Base-by-base conservation (phyloP, 2,113 vertebrate species). In the Sapajus apella region DNA sequence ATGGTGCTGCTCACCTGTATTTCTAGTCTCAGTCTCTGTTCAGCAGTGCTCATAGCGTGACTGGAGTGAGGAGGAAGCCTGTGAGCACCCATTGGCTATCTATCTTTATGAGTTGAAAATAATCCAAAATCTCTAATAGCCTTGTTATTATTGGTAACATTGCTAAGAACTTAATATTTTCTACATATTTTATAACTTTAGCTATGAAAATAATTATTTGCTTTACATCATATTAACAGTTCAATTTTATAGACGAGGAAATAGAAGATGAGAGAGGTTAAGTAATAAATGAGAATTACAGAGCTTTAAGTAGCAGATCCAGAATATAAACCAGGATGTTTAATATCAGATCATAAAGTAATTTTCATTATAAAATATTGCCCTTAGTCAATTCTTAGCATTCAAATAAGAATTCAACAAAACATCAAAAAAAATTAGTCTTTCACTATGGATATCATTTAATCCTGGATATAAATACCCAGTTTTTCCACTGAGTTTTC, bases 51-150 rank as follows among this genome's bases (percentile, higher is more conserved):
- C 5, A 25, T 7, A 25, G 13, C 14, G 9, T 27, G 6, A 72
- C 55, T 17, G 35, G 0, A 37, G 8, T n/a, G 9, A 1, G 10
- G 2, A 43, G 37, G 32, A 32, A 30, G 20, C 0, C 47, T 47
- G 35, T 32, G 1, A 25, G 13, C 0, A 3, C 5, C 6, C 17
- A 7, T 13, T 9, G 12, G 21, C 8, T 27, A 32, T 8, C 47
- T 35, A 30, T 27, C 32, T 6, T 52, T 10, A 5, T 35, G 35
- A 27, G 18, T 18, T 64, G 61, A 16, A 70, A 68, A 25, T 7
- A 23, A 13, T 56, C 5, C 40, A 20, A 58, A 4, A 8, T 27
- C 68, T 58, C 37, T 40, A 77, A 13, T 6, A 27, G 5, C 23
- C 23, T 16, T 25, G 50, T 75, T 68, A 9, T 77, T 47, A 21